Conservation (phyloP, 2,113 vertebrate species). For the Brienomyrus brachyistius region DNA sequence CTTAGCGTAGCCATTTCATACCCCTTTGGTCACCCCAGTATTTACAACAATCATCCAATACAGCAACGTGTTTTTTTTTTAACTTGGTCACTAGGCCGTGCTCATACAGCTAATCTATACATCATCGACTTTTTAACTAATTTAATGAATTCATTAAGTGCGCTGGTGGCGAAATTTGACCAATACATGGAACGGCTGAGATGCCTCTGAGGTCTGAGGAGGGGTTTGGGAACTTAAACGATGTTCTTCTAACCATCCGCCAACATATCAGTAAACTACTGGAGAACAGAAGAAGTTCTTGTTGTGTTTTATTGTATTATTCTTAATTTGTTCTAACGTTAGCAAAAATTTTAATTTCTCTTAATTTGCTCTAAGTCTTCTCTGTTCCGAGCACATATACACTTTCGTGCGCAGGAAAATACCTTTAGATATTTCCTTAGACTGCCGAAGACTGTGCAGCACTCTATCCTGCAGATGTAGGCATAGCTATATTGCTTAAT, state of each 20-base stretch:
- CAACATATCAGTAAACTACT: neutral
- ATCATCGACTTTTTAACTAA: neutral
- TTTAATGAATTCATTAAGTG: neutral
- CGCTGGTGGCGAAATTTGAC: neutral
- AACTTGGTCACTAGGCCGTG: neutral
- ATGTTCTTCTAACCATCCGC: neutral
- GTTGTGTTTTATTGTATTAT: neutral
- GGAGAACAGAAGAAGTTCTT: neutral
- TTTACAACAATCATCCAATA: neutral
- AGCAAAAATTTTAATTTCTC: neutral
- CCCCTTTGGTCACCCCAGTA: neutral
- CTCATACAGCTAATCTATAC: neutral
- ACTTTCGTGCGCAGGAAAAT: neutral
- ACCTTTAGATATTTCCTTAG: neutral
- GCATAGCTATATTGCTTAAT: neutral
- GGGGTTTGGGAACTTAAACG: neutral
- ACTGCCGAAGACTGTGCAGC: neutral
- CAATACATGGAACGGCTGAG: neutral
- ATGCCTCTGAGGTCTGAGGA: neutral
- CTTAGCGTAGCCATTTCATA: neutral
- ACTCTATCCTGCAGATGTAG: neutral
- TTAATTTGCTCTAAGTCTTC: neutral
- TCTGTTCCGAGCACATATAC: neutral
- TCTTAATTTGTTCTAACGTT: neutral
- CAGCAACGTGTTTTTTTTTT: neutral